A percentile compares a stretch with the other conserved stretches of the same genome.
Conservation (phyloP, 2,888 invertebrate genomes). For the Ophion obscuratus region DNA sequence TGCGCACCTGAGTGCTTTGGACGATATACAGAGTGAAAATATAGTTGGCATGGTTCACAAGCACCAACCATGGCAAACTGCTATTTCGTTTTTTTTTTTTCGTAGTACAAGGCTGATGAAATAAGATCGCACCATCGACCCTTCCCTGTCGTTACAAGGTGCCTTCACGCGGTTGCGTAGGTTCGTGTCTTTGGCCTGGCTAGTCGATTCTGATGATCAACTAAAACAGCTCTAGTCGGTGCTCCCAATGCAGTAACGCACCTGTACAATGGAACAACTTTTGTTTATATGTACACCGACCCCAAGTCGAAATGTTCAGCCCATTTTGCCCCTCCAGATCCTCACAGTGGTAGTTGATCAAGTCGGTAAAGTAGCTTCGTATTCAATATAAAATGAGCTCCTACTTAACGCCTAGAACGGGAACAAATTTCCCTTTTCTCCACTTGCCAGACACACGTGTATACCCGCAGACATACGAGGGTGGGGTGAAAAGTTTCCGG, state of each 20-base stretch:
- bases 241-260: slow-evolving; percentile 10
- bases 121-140: slow-evolving; percentile 10
- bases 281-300: not conserved
- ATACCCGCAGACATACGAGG: no score
- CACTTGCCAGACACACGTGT: no score
- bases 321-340: no score
- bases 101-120: not conserved
- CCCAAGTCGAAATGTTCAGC: no score
- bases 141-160: not conserved
- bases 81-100: slow-evolving; percentile 1
- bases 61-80: slow-evolving; percentile 6
- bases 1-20: slow-evolving; percentile 26
- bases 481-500: no score
- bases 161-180: not conserved
- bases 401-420: no score
- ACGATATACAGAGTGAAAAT: slow-evolving; percentile 5
- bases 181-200: not conserved
- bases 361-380: no score
- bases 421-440: no score
- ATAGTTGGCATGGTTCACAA: slow-evolving; percentile 31
- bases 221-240: slow-evolving; percentile 24
- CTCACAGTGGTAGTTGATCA: not conserved
- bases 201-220: slow-evolving; percentile 40
- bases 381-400: no score
- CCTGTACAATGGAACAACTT: slow-evolving; percentile 13